A percentile compares a stretch with the other conserved stretches of the same genome.
phyloP scores from a whole-genome alignment of 2,797 vertebrate genomes.

The Enteromius fasciolatus region DNA sequence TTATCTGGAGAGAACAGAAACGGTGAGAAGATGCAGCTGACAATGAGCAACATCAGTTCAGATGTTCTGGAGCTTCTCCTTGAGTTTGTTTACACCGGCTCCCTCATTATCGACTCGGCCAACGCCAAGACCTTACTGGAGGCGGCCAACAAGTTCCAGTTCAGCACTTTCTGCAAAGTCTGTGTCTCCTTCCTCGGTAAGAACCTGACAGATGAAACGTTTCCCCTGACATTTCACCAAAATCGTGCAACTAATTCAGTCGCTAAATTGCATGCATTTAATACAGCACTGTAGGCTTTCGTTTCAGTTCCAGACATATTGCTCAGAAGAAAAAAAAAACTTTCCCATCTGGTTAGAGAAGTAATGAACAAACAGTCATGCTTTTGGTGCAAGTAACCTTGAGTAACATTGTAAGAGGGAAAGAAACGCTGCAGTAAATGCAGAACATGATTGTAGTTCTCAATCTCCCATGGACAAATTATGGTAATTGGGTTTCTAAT shows the following conservation, averaged over 20 bases:
- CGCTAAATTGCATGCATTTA: background rate
- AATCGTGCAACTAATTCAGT: background rate
- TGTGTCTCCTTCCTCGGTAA: slow-evolving; percentile 97
- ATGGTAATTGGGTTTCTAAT: slow-evolving; percentile 18
- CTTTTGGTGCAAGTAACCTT: background rate
- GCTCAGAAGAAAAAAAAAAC: background rate
- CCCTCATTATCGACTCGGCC: slow-evolving; percentile 92
- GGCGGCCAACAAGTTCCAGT: slow-evolving; percentile 98
- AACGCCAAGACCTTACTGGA: slow-evolving; percentile 98
- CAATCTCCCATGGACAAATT: slow-evolving; percentile 11
- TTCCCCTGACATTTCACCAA: slow-evolving; percentile 84
- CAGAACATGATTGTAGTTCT: background rate
- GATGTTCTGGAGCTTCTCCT: slow-evolving; percentile 93
- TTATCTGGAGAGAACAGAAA: slow-evolving; percentile 87
- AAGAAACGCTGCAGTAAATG: slow-evolving; percentile 4
- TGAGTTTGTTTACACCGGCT: slow-evolving; percentile 97
- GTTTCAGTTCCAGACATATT: background rate
- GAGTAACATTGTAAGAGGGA: background rate
- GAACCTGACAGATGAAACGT: slow-evolving; percentile 50
- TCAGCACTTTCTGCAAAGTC: slow-evolving; percentile 99
- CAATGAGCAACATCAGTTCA: slow-evolving; percentile 91
- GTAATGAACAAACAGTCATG: background rate
- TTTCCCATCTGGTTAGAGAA: background rate
- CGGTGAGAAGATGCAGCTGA: slow-evolving; percentile 91
- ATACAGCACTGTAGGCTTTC: background rate